Evolutionary conservation across 2,797 vertebrate species (phyloP).

Genomic region (Capromys pilorides): DNA sequence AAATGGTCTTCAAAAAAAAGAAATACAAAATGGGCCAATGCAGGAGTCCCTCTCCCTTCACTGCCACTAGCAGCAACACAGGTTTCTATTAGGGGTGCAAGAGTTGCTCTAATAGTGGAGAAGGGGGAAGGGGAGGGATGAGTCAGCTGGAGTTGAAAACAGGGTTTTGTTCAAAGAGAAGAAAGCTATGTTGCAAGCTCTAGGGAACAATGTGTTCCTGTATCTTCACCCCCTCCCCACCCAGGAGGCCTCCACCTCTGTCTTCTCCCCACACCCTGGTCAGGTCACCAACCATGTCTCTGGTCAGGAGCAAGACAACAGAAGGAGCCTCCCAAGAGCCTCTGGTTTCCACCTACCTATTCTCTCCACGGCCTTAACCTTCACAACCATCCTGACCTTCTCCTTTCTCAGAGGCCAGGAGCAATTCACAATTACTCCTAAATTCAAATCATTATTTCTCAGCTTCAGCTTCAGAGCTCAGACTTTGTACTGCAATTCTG

Average conservation of each 20-base stretch:
- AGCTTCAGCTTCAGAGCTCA: neutral
- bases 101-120: neutral
- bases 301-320: conserved; percentile 45
- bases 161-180: conserved; percentile 73
- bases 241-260: conserved; percentile 18
- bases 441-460: neutral
- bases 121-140: conserved; percentile 14
- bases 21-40: neutral
- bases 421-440: neutral
- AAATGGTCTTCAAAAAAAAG: neutral
- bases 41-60: neutral
- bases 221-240: conserved; percentile 57
- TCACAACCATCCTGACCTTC: conserved; percentile 37
- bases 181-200: conserved; percentile 72
- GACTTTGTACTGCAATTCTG: neutral
- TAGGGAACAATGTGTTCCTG: conserved; percentile 74
- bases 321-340: conserved; percentile 4
- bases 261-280: conserved; percentile 31
- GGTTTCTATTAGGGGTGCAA: neutral
- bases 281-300: conserved; percentile 67
- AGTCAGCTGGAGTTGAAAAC: conserved; percentile 69
- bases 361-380: conserved; percentile 4
- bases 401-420: neutral
- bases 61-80: neutral
- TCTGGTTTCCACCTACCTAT: conserved; percentile 38